Conservation (phyloP, 2,797 vertebrate genomes). For the Percopsis omiscomaycus region DNA sequence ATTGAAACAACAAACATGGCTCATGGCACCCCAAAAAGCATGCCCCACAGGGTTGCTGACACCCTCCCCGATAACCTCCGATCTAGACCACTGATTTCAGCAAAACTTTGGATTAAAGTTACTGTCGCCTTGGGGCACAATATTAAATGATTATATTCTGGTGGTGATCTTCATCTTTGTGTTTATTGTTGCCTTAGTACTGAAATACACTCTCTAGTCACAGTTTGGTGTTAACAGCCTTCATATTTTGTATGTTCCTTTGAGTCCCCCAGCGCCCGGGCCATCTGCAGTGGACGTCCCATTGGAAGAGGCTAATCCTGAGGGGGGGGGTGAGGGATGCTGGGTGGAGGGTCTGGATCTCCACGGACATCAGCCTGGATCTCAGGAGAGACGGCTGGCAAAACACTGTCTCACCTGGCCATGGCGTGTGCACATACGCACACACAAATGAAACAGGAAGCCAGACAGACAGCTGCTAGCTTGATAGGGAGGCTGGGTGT, state of each 20-base stretch:
- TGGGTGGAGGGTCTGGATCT: conserved; percentile 54
- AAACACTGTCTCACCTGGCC: conserved; percentile 66
- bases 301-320: conserved; percentile 51
- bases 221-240: conserved; percentile 26
- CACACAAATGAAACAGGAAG: conserved; percentile 41
- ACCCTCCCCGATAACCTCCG: too few relatives aligned
- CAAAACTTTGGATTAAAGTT: too few relatives aligned
- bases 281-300: conserved; percentile 67
- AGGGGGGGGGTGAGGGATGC: conserved; percentile 25
- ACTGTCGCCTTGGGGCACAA: too few relatives aligned
- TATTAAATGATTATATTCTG: too few relatives aligned
- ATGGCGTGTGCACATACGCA: conserved; percentile 25
- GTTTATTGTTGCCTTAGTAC: conserved; percentile 4
- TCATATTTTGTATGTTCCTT: conserved; percentile 37
- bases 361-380: conserved; percentile 55
- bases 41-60: too few relatives aligned
- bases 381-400: conserved; percentile 68
- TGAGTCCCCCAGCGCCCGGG: conserved; percentile 39
- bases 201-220: too few relatives aligned
- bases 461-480: conserved; percentile 68
- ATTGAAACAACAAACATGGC: too few relatives aligned
- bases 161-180: background rate
- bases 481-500: conserved; percentile 69
- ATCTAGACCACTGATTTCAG: too few relatives aligned
- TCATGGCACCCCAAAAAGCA: too few relatives aligned